These are phyloP conservation scores for Calypte anna DNA, from an alignment of 2,113 vertebrate genomes.

Conservation along the genomic window DNA sequence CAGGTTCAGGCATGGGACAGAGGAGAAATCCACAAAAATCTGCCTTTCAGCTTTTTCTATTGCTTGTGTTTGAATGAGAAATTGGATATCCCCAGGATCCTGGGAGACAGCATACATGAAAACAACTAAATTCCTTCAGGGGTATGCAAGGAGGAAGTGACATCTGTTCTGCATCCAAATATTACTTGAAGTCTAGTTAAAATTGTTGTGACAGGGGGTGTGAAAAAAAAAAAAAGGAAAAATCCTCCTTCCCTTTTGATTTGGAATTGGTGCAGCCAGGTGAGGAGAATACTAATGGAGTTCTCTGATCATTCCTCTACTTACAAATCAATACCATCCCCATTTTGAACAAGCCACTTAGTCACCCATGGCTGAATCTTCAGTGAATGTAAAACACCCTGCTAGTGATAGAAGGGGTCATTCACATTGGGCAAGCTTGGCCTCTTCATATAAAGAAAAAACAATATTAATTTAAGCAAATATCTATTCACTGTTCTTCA, in stretches of 20 bases:
- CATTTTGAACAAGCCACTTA: neutral
- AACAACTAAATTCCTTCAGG: conserved; percentile 53
- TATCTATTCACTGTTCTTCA: neutral
- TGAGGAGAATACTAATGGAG: neutral
- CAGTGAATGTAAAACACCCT: neutral
- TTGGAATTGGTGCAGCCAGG: neutral
- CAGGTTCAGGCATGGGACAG: conserved; percentile 52
- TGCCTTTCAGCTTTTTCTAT: conserved; percentile 66
- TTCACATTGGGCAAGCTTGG: neutral
- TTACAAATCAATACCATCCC: neutral
- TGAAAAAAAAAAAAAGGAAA: conserved; percentile 15
- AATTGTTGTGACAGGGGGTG: neutral
- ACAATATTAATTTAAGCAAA: neutral
- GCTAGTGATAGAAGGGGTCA: neutral
- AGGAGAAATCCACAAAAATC: conserved; percentile 60
- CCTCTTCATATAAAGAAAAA: neutral
- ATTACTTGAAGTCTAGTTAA: conserved; percentile 22
- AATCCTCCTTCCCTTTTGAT: neutral
- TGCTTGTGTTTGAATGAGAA: conserved; percentile 57
- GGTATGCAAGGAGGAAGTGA: conserved; percentile 43
- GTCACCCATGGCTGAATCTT: neutral
- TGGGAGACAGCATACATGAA: conserved; percentile 44
- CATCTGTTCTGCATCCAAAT: conserved; percentile 62
- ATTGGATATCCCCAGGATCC: conserved; percentile 57
- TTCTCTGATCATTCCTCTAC: conserved; percentile 17